Evolutionary conservation across 2,888 invertebrate species (phyloP).

Genomic region (Nineta flava): DNA sequence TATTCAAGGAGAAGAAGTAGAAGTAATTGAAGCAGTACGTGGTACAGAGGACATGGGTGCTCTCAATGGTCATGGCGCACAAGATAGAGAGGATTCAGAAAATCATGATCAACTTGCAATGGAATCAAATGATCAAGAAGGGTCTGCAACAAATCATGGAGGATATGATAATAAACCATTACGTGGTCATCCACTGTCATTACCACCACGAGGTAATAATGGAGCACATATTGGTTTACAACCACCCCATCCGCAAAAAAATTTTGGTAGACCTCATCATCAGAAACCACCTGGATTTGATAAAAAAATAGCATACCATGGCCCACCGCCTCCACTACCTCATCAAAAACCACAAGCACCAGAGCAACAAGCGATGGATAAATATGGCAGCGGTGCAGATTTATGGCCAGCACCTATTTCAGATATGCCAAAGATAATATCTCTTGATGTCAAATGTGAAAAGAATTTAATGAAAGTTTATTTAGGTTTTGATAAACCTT

Average conservation of each 20-base stretch:
- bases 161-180: conserved; percentile 31
- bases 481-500: conserved; percentile 85
- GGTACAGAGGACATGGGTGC: conserved; percentile 32
- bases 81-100: conserved; percentile 39
- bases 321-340: conserved; percentile 51
- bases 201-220: conserved; percentile 29
- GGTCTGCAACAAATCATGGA: conserved; percentile 32
- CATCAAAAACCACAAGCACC: conserved; percentile 28
- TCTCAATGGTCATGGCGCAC: conserved; percentile 30
- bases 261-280: conserved; percentile 33
- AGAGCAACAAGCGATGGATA: conserved; percentile 29
- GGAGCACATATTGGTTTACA: conserved; percentile 18
- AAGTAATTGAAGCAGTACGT: conserved; percentile 44
- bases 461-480: conserved; percentile 89
- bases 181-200: conserved; percentile 30
- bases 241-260: conserved; percentile 26
- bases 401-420: conserved; percentile 74
- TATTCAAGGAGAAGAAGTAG: conserved; percentile 36
- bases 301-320: conserved; percentile 49
- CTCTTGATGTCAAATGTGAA: conserved; percentile 86
- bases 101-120: conserved; percentile 54
- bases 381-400: conserved; percentile 41
- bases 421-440: conserved; percentile 87
- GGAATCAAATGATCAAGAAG: conserved; percentile 50
- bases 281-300: conserved; percentile 24